phyloP scores from a whole-genome alignment of 2,888 invertebrate species.

The Megaustenia siamemsis region DNA sequence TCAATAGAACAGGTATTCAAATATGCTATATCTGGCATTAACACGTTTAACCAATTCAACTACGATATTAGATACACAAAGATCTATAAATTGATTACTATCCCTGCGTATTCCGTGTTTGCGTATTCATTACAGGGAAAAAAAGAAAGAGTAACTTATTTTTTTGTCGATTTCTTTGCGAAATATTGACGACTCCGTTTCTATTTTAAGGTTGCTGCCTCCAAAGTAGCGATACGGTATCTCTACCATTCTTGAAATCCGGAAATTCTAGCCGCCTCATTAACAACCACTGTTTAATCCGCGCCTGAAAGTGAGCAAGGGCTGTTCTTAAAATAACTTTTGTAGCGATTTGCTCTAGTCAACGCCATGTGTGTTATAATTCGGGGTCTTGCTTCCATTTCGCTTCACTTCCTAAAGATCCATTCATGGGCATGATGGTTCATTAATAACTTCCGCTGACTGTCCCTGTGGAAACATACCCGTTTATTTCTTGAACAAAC shows the following conservation, averaged over 20 bases:
- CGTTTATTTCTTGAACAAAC: no score
- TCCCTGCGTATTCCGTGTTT: not conserved
- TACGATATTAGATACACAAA: no score
- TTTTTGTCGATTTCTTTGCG: slow-evolving; percentile 17
- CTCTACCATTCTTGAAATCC: not conserved
- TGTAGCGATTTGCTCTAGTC: not conserved
- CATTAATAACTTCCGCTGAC: slow-evolving; percentile 27
- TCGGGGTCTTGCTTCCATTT: not conserved
- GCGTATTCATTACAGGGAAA: not conserved
- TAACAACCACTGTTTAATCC: not conserved
- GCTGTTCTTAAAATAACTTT: not conserved
- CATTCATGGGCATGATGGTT: not conserved
- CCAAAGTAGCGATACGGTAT: not conserved
- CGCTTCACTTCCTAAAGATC: not conserved
- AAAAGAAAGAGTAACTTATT: not conserved
- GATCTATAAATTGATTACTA: not conserved
- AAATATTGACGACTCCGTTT: not conserved
- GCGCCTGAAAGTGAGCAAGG: not conserved
- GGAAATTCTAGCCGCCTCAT: not conserved
- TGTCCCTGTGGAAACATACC: not conserved
- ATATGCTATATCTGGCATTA: no score
- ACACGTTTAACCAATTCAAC: no score
- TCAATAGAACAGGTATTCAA: no score
- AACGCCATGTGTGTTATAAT: not conserved
- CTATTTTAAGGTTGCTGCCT: no score